phyloP scores from a whole-genome alignment of 1,140 invertebrate species.

The Papilio dardanus region DNA sequence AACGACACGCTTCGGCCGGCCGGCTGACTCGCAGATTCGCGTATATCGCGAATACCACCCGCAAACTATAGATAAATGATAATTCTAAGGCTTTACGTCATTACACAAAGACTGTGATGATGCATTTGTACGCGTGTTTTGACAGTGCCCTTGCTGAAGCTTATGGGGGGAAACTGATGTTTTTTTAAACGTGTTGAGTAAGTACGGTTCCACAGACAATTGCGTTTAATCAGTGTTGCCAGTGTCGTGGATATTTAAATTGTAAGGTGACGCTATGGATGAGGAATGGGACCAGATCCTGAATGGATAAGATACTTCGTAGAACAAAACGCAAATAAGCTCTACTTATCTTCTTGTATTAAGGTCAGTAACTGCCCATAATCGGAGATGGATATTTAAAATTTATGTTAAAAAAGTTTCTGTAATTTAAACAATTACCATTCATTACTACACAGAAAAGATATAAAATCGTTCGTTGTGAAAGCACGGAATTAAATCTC shows the following conservation, averaged over 20 bases:
- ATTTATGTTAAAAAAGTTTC: no score
- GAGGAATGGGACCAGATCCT: not conserved
- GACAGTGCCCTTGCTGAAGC: no score
- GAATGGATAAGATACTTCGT: not conserved
- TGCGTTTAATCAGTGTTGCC: not conserved
- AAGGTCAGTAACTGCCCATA: no score
- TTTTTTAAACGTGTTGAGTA: no score
- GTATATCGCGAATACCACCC: not conserved
- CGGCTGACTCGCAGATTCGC: not conserved
- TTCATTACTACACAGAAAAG: not conserved
- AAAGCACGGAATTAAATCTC: not conserved
- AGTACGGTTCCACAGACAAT: not conserved
- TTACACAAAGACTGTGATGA: not conserved
- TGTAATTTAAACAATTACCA: not conserved
- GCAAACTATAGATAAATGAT: not conserved
- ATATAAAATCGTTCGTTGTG: not conserved
- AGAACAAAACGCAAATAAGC: not conserved
- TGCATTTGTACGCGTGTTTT: no score
- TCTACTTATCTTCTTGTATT: no score
- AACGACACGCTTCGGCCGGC: not conserved
- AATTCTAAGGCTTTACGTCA: not conserved
- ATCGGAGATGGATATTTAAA: no score
- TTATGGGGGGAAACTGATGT: no score
- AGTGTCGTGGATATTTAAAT: not conserved
- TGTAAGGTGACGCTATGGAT: not conserved